Evolutionary conservation across 2,113 vertebrate species (phyloP).

Genomic region (Varanus komodoensis): DNA sequence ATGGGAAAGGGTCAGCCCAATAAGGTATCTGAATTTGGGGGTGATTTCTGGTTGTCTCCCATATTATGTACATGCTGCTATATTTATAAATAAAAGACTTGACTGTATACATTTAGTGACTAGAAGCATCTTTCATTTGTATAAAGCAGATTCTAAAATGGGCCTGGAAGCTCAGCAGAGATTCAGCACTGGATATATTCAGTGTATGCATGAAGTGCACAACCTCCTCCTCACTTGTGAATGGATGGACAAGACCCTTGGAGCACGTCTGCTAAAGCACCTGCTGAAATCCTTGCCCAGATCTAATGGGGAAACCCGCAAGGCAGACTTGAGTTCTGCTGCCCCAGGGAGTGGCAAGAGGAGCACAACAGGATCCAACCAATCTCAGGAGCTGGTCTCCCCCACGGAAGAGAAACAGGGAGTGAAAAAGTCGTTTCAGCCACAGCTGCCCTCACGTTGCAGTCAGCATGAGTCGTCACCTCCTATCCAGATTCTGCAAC

Average conservation of each 20-base stretch:
- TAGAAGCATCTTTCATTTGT: neutral
- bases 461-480: constrained; percentile 49
- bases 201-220: constrained; percentile 92
- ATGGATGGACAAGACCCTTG: constrained; percentile 91
- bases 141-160: constrained; percentile 73
- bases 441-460: accelerated
- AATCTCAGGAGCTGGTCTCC: constrained; percentile 46
- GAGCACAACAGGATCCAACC: neutral
- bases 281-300: constrained; percentile 86
- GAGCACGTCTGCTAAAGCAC: constrained; percentile 87
- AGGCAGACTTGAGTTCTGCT: constrained; percentile 22
- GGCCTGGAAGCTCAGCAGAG: constrained; percentile 86
- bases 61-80: neutral
- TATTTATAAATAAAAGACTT: neutral
- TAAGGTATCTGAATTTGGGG: neutral
- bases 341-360: constrained; percentile 40
- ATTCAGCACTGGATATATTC: constrained; percentile 91
- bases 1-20: neutral
- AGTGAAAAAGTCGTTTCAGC: constrained; percentile 55
- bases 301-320: constrained; percentile 71
- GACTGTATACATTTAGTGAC: neutral
- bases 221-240: constrained; percentile 90
- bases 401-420: constrained; percentile 47
- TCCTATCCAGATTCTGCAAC: constrained; percentile 65
- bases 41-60: neutral